Evolutionary conservation across 2,888 invertebrate genomes (phyloP).

Genomic region (Rugalucina vietnamica): DNA sequence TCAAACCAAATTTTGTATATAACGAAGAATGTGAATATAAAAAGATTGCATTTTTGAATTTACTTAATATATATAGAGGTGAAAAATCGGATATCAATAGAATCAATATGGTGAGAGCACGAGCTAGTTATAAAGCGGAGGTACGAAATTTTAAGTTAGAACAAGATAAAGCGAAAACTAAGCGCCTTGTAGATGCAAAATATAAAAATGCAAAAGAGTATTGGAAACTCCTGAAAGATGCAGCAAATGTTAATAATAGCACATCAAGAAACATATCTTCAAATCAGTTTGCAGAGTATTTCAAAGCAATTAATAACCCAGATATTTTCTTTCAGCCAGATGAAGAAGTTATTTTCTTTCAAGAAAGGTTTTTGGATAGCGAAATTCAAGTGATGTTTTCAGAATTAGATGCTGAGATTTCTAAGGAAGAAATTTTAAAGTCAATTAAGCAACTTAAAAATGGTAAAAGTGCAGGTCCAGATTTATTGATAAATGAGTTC

Average conservation of each 20-base stretch:
- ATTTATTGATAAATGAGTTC: neutral
- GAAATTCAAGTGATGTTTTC: neutral
- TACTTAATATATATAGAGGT: neutral
- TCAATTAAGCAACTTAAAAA: neutral
- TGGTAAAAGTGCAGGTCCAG: neutral
- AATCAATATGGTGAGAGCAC: neutral
- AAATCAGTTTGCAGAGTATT: neutral
- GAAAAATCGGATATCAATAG: neutral
- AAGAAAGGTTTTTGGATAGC: neutral
- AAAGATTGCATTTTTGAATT: neutral
- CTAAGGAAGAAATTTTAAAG: neutral
- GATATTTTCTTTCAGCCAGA: neutral
- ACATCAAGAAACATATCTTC: neutral
- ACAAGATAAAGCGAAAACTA: neutral
- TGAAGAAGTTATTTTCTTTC: neutral
- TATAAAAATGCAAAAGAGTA: neutral
- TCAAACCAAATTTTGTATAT: neutral
- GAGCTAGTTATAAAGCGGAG: neutral
- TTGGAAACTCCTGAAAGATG: neutral
- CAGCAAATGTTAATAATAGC: neutral
- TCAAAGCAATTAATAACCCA: neutral
- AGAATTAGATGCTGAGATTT: neutral
- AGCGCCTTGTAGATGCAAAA: neutral
- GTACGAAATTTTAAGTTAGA: neutral
- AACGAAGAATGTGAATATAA: neutral